Conservation (phyloP, 1,140 invertebrate species). For the Proctacanthus coquilletti region DNA sequence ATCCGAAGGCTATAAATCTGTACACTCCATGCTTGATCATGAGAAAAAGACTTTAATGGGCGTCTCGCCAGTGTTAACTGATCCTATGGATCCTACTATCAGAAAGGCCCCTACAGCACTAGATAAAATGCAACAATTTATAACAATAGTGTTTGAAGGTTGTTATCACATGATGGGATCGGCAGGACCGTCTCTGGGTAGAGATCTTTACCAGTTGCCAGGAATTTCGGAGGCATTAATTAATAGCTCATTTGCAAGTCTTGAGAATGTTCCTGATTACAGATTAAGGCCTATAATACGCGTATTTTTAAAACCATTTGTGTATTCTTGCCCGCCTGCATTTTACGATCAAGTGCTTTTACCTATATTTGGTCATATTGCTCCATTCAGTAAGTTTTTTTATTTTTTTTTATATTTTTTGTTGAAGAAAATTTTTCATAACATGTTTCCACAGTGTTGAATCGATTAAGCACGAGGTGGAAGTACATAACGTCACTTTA, state of each 20-base stretch:
- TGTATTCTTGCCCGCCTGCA: constrained; percentile 65
- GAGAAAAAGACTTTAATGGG: constrained; percentile 54
- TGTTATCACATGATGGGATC: constrained; percentile 66
- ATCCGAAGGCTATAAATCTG: constrained; percentile 49
- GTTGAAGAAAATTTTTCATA: constrained; percentile 5
- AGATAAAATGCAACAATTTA: constrained; percentile 68
- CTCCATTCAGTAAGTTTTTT: constrained; percentile 51
- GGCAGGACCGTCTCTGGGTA: constrained; percentile 58
- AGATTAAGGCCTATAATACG: constrained; percentile 66
- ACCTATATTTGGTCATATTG: constrained; percentile 58
- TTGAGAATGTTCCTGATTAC: constrained; percentile 69
- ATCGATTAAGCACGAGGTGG: constrained; percentile 62
- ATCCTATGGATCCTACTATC: constrained; percentile 31
- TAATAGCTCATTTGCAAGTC: constrained; percentile 48
- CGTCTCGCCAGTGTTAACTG: constrained; percentile 30
- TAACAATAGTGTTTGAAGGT: constrained; percentile 50
- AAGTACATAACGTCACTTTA: constrained; percentile 56
- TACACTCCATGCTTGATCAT: constrained; percentile 51
- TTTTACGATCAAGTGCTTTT: constrained; percentile 58
- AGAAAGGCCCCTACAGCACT: constrained; percentile 39
- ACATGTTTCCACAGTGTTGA: constrained; percentile 59
- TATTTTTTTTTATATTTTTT: constrained; percentile 3
- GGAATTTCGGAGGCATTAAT: constrained; percentile 46
- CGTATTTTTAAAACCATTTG: constrained; percentile 70
- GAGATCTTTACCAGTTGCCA: constrained; percentile 62